A percentile compares a stretch with the other conserved stretches of the same genome.
phyloP scores from a whole-genome alignment of 2,113 vertebrate species.

The Onychostoma macrolepis region DNA sequence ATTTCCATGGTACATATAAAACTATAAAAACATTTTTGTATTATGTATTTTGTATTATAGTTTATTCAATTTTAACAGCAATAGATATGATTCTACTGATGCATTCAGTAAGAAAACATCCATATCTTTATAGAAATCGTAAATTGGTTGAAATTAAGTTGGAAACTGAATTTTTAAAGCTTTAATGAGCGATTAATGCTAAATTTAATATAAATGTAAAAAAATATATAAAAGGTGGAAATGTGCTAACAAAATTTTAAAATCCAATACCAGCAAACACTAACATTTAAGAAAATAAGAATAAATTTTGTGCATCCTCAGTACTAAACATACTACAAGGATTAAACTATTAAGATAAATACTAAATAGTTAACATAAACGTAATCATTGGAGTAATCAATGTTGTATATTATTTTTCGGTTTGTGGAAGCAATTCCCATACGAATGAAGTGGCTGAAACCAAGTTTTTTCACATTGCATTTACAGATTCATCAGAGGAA shows the following conservation, averaged over 20 bases:
- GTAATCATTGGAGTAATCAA: background rate
- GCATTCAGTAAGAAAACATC: background rate
- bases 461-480: background rate
- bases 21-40: too few species aligned
- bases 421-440: background rate
- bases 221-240: too few species aligned
- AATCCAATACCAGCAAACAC: too few species aligned
- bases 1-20: background rate
- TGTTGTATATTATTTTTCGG: background rate
- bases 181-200: too few species aligned
- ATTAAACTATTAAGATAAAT: background rate
- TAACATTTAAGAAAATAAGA: too few species aligned
- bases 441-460: background rate
- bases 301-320: background rate
- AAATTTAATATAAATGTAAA: too few species aligned
- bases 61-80: background rate
- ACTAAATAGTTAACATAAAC: background rate
- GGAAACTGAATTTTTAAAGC: too few species aligned
- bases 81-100: background rate
- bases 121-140: background rate
- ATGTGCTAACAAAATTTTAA: too few species aligned
- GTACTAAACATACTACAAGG: background rate
- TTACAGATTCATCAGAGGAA: slow-evolving; percentile 8
- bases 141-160: background rate
- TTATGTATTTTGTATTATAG: too few species aligned